Conservation (phyloP, 23 tunicate species). For the Diplosoma virens region DNA sequence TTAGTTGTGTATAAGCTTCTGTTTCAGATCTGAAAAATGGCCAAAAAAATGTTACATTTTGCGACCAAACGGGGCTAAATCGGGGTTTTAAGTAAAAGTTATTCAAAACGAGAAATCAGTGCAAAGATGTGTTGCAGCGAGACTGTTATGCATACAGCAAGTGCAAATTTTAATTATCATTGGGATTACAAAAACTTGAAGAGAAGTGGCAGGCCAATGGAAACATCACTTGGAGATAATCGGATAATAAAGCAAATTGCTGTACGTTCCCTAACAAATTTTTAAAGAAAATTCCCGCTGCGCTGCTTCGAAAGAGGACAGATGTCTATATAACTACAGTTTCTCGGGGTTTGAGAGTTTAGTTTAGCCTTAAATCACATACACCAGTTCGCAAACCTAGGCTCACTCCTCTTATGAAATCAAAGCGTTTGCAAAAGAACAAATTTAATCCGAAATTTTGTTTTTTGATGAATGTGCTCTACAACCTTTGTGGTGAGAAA, state of each 20-base stretch:
- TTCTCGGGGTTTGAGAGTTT: conserved; percentile 6
- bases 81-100: too few relatives aligned
- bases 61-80: too few relatives aligned
- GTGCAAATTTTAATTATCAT: too few relatives aligned
- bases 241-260: conserved; percentile 25
- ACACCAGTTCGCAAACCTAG: conserved; percentile 15
- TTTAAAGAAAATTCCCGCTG: conserved; percentile 19
- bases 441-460: background rate
- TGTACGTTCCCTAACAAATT: conserved; percentile 19
- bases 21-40: too few relatives aligned
- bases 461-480: conserved; percentile 12
- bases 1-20: too few relatives aligned
- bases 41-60: too few relatives aligned
- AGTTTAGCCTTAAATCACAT: conserved; percentile 9
- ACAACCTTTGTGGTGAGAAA: conserved; percentile 10
- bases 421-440: conserved; percentile 30
- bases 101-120: too few relatives aligned
- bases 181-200: too few relatives aligned
- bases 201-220: conserved; percentile 21
- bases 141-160: too few relatives aligned
- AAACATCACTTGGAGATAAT: conserved; percentile 24
- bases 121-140: too few relatives aligned
- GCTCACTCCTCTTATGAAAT: conserved; percentile 22
- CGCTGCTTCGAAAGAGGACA: conserved; percentile 39
- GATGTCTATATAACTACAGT: conserved; percentile 10